A percentile compares a stretch with the other conserved stretches of the same genome.
These are phyloP conservation scores for Parnassius mnemosyne DNA, from an alignment of 2,888 invertebrate species.

Conservation along the genomic window DNA sequence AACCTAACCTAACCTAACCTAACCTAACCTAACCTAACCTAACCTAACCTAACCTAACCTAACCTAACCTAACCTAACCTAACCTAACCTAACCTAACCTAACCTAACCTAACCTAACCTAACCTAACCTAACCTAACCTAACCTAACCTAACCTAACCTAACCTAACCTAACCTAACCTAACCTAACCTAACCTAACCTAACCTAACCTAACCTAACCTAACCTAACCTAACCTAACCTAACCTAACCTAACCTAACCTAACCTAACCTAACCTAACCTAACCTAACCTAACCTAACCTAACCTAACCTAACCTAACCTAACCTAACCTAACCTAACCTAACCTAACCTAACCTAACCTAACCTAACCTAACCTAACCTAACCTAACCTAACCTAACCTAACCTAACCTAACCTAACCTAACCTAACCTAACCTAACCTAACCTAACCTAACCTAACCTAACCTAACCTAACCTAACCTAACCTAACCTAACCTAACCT, in stretches of 20 bases:
- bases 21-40: too few relatives aligned
- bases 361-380: slow-evolving; percentile 1
- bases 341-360: not conserved
- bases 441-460: not conserved
- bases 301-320: not conserved
- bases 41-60: too few relatives aligned
- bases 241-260: slow-evolving; percentile 4
- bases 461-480: too few relatives aligned
- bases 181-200: slow-evolving; percentile 4
- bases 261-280: not conserved
- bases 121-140: not conserved
- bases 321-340: not conserved
- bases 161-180: slow-evolving; percentile 3
- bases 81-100: too few relatives aligned
- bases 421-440: slow-evolving; percentile 4
- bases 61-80: too few relatives aligned
- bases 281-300: not conserved
- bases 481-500: too few relatives aligned
- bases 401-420: slow-evolving; percentile 4
- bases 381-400: slow-evolving; percentile 4
- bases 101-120: too few relatives aligned
- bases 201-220: slow-evolving; percentile 4
- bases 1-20: too few relatives aligned
- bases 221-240: slow-evolving; percentile 4
- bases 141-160: not conserved